These are phyloP conservation scores for Bergia sp. DNA, from an alignment of 92 coral and sea anemone genomes.

Conservation along the genomic window DNA sequence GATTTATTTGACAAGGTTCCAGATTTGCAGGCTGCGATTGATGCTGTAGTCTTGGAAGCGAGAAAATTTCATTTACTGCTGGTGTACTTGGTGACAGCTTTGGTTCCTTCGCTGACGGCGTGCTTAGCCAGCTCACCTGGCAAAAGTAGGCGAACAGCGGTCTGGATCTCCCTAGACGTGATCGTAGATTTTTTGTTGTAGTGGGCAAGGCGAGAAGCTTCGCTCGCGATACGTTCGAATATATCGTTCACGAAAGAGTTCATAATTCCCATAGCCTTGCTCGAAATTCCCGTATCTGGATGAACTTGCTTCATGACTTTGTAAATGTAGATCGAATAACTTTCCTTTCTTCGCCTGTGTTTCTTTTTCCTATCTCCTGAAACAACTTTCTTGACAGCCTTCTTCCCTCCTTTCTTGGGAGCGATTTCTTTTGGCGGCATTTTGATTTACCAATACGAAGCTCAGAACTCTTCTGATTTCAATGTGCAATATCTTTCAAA, in stretches of 20 bases:
- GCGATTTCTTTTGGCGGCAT: neutral
- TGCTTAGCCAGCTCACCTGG: slow-evolving; percentile 38
- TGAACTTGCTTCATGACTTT: neutral
- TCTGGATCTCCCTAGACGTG: slow-evolving; percentile 35
- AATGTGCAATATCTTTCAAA: too few relatives aligned
- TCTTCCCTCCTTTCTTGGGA: slow-evolving; percentile 49
- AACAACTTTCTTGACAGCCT: slow-evolving; percentile 48
- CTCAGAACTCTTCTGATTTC: too few relatives aligned
- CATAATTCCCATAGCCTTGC: neutral
- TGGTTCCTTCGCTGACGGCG: slow-evolving; percentile 2
- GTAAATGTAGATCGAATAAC: slow-evolving; percentile 32
- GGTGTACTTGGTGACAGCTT: too few relatives aligned
- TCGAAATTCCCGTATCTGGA: slow-evolving; percentile 35
- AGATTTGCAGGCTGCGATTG: too few relatives aligned
- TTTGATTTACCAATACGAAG: too few relatives aligned
- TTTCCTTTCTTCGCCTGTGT: slow-evolving; percentile 19
- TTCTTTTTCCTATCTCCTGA: slow-evolving; percentile 31
- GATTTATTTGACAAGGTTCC: too few relatives aligned
- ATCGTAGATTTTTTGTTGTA: slow-evolving; percentile 37
- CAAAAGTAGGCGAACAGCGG: neutral
- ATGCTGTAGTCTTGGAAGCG: too few relatives aligned
- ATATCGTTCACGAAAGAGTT: slow-evolving; percentile 35
- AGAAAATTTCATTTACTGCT: too few relatives aligned
- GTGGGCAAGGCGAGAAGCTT: slow-evolving; percentile 36
- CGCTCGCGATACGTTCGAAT: slow-evolving; percentile 44